Conservation (phyloP, 2,113 vertebrate species). For the Chroicocephalus ridibundus region DNA sequence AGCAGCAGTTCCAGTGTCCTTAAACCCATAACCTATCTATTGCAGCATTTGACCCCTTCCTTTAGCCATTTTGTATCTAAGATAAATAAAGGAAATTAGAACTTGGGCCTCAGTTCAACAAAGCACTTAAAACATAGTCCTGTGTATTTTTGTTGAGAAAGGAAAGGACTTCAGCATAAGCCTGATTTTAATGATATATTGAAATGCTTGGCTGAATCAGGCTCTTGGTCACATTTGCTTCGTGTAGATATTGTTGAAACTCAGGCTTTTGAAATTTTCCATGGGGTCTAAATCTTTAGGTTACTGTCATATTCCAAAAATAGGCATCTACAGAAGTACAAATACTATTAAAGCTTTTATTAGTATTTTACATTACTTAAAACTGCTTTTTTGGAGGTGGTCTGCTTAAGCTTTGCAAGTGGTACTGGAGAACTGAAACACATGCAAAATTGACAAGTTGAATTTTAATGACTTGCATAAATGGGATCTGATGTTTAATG, state of each 20-base stretch:
- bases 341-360: background rate
- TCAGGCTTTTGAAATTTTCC: background rate
- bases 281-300: background rate
- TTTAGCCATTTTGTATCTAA: slow-evolving; percentile 45
- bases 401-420: background rate
- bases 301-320: background rate
- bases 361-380: background rate
- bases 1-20: background rate
- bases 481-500: background rate
- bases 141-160: slow-evolving; percentile 37
- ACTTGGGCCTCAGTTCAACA: slow-evolving; percentile 60
- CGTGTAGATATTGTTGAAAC: background rate
- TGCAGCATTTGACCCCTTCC: slow-evolving; percentile 50
- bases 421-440: background rate
- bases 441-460: background rate
- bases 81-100: slow-evolving; percentile 68
- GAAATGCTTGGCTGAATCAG: background rate
- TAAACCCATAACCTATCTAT: slow-evolving; percentile 22
- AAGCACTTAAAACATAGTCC: slow-evolving; percentile 54
- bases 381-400: background rate
- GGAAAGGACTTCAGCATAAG: background rate
- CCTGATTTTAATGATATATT: slow-evolving; percentile 17
- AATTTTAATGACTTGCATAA: background rate
- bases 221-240: background rate
- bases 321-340: background rate